Base-by-base conservation (phyloP, 2,888 invertebrate genomes). In the Barypeithes pellucidus region DNA sequence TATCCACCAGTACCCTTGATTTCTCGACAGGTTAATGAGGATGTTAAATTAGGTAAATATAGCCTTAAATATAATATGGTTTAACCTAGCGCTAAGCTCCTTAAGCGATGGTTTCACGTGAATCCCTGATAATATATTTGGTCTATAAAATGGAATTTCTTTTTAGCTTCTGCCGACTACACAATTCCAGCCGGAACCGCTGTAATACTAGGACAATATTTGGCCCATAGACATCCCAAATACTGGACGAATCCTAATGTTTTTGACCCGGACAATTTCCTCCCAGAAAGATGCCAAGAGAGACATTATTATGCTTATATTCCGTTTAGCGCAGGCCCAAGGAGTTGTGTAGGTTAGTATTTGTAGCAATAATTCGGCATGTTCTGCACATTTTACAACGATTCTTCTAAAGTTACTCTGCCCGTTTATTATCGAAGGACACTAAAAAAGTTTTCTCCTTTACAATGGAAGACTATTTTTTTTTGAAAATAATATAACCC, bases 191-290 rank as follows among this genome's bases (percentile, higher is more conserved):
- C 90, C 12, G 92, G 92, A n/a, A 87, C 90, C 1, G 93, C 93
- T 0, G 89, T 93, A 5, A 84, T 91, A 1, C 89, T 95, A 60
- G 89, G 89, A 1, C 92, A 91, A 0, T 91, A 88, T 81, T 89
- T 90, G 80, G 84, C 93, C 63, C 95, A 96, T 84, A 91, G 93
- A 68, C 89, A 92, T 77, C 87, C 89, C 1, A 90, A 92, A 77
- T 88, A 91, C 61, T 96, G 93, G 85, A 91, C 93, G 8, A 92
- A 96, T 85, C 93, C 96, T 0, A 88, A 91, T 50, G 88, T 87
- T 76, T 96, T 94, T 83, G 89, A 95, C 87, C 95, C 96, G 1
- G 95, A 95, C 84, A 93, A 95, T 83, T 96, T 95, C 88, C 87
- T 95, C 76, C 93, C 94, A 0, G 95, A 95, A 82, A 91, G 89